Percentiles rank a stretch among this genome's conserved stretches.
Evolutionary conservation across 2,797 vertebrate species (phyloP).

Genomic region (Salarias fasciatus): DNA sequence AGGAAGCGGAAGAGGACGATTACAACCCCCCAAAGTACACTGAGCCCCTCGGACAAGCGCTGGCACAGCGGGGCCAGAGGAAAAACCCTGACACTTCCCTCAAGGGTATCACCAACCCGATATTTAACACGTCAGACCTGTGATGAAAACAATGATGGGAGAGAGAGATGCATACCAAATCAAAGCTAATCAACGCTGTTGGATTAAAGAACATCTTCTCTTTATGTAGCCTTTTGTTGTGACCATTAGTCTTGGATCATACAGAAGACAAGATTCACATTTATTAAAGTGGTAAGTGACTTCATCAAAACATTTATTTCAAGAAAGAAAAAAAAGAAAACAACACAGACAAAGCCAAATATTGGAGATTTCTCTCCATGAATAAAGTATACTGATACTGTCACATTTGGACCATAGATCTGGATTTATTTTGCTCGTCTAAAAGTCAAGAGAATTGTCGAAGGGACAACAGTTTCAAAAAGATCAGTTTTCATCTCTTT

Average conservation of each 20-base stretch:
- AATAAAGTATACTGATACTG: neutral
- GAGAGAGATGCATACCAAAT: conserved; percentile 32
- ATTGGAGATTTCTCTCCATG: neutral
- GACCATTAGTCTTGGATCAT: conserved; percentile 4
- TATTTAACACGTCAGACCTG: conserved; percentile 87
- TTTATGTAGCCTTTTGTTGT: conserved; percentile 1
- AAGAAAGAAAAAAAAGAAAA: conserved; percentile 2
- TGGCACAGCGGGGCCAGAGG: conserved; percentile 69
- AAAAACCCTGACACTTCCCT: neutral
- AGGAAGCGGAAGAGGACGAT: conserved; percentile 72
- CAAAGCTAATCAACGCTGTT: conserved; percentile 5
- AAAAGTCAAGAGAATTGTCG: neutral
- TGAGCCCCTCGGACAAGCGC: conserved; percentile 83
- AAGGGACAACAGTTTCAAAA: too few relatives aligned
- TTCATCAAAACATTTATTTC: conserved; percentile 1
- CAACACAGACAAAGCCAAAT: conserved; percentile 5
- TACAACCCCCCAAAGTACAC: conserved; percentile 47
- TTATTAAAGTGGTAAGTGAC: neutral
- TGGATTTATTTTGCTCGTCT: neutral
- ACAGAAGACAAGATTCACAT: neutral
- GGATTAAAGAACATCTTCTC: neutral
- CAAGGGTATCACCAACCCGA: conserved; percentile 67
- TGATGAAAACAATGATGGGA: conserved; percentile 57
- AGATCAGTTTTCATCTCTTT: too few relatives aligned
- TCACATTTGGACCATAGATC: neutral